Evolutionary conservation across 2,888 invertebrate species (phyloP).

Genomic region (Muscina levida): DNA sequence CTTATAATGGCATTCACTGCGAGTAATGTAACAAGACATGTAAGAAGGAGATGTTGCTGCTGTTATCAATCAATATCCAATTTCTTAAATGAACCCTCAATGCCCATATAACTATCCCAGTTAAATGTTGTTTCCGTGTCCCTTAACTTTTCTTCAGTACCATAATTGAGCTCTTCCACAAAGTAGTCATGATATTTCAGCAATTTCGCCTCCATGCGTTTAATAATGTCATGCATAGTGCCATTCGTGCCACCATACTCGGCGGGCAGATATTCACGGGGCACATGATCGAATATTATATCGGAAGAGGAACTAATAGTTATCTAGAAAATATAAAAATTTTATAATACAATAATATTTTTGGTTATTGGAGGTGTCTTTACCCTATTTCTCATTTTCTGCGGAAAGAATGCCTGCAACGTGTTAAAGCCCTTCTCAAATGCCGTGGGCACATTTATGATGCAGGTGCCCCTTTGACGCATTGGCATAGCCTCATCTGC

Average conservation of each 20-base stretch:
- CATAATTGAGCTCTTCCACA: conserved; percentile 72
- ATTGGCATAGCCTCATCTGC: conserved; percentile 84
- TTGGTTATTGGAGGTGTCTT: no score
- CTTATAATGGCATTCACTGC: no score
- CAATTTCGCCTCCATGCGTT: conserved; percentile 75
- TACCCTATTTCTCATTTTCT: conserved; percentile 84
- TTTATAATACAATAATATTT: background rate
- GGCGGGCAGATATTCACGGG: conserved; percentile 82
- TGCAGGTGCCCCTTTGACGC: conserved; percentile 83
- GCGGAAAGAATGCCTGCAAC: conserved; percentile 83
- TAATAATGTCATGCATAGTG: conserved; percentile 77
- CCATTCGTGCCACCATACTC: conserved; percentile 85
- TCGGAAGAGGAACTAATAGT: conserved; percentile 82
- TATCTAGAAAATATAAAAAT: conserved; percentile 78
- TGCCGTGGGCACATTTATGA: conserved; percentile 83
- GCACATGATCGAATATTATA: conserved; percentile 82
- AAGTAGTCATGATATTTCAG: conserved; percentile 74
- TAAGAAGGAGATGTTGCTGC: no score
- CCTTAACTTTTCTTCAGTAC: conserved; percentile 75
- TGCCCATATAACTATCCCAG: conserved; percentile 74
- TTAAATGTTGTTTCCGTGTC: conserved; percentile 66
- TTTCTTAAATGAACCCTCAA: conserved; percentile 77
- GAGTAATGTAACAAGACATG: no score
- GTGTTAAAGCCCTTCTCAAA: conserved; percentile 83
- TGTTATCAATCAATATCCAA: conserved; percentile 77